Base-by-base conservation (phyloP, 1,140 invertebrate genomes). In the Drosophila pallidifrons region DNA sequence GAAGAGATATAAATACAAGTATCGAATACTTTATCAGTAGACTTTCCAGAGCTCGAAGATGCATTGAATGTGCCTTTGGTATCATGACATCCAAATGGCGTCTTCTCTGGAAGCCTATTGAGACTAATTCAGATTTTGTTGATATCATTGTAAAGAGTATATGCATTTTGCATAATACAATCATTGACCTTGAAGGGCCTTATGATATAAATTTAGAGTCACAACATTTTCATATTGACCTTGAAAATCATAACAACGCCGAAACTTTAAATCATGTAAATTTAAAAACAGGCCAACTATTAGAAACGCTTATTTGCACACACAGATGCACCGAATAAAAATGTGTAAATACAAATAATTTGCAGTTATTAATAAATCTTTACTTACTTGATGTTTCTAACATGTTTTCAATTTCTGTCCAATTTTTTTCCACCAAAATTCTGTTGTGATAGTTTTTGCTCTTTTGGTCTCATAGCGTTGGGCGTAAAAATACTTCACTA, bases 11-110 rank as follows among this genome's bases (percentile, higher is more conserved):
- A 38, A 52, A 35, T 43, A n/a, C 47, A 25, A 41, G 10, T 30
- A 54, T 55, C 38, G 63, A 65, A 52, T 52, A 65, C 28, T 65
- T 65, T 54, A 65, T 54, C 41, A 25, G 41, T 52, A 49, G 47
- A 32, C 46, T 65, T 30, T 65, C 61, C 28, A 49, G 46, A 52
- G 61, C 61, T 16, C 16, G 16, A 16, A 16, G 16, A 16, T 16
- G 16, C 16, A 16, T 16, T 16, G 16, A 16, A 16, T 16, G 16
- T 16, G 16, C 16, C 16, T 16, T 16, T 16, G 16, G 16, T 16
- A 16, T 16, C 16, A 16, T 16, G 16, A 16, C 16, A 16, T 16
- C 16, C 16, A 16, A 16, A 16, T 16, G 16, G 16, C 16, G 16
- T 35, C 46, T 16, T 16, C 16, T 16, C 16, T 16, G 16, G 61